Evolutionary conservation across 2,888 invertebrate species (phyloP).

Genomic region (Camptogramma bilineatum): DNA sequence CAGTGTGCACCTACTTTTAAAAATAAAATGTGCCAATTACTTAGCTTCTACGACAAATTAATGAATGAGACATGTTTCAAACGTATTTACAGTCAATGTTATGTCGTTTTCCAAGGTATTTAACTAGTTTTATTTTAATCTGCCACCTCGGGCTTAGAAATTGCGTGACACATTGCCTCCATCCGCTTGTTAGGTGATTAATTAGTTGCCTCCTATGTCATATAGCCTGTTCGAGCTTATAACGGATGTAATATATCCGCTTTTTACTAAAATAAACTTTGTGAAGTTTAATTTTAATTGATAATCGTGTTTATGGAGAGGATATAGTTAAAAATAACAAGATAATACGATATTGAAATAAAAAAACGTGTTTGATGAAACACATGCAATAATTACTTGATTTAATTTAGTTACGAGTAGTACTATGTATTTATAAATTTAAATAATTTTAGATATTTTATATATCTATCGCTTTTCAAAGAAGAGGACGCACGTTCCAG

Average conservation of each 20-base stretch:
- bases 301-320: conserved; percentile 36
- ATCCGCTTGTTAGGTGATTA: conserved; percentile 41
- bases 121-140: conserved; percentile 39
- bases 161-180: conserved; percentile 44
- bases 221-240: conserved; percentile 26
- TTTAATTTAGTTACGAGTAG: too few species aligned
- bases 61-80: conserved; percentile 19
- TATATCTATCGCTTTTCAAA: too few species aligned
- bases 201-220: conserved; percentile 24
- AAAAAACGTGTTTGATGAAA: too few species aligned
- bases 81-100: conserved; percentile 22
- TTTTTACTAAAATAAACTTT: conserved; percentile 17
- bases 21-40: background rate
- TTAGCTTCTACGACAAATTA: conserved; percentile 2
- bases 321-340: background rate
- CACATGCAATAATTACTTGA: too few species aligned
- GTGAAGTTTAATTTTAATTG: conserved; percentile 26
- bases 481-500: too few species aligned
- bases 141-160: conserved; percentile 35
- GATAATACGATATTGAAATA: too few species aligned
- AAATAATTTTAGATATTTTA: too few species aligned
- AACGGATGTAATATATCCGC: conserved; percentile 31
- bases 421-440: too few species aligned
- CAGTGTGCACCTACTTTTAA: too few species aligned
- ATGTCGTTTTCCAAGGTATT: conserved; percentile 35